Conservation (phyloP, 2,113 vertebrate genomes). For the Regulus satrapa region DNA sequence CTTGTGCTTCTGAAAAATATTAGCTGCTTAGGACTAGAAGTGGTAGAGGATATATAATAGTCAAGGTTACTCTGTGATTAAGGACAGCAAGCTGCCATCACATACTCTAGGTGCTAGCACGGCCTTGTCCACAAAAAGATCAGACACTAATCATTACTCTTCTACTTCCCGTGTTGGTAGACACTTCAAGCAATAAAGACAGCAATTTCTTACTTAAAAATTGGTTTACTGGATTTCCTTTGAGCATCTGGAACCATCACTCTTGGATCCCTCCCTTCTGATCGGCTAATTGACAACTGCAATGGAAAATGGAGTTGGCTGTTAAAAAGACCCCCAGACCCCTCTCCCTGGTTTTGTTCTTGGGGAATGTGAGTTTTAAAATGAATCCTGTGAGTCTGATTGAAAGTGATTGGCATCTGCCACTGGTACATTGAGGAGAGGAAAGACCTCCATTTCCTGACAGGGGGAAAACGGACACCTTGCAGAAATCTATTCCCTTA, state of each 20-base stretch:
- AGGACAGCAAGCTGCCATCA: conserved; percentile 5
- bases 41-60: conserved; percentile 19
- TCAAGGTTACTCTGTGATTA: conserved; percentile 54
- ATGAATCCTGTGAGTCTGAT: conserved; percentile 52
- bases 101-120: neutral
- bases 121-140: conserved; percentile 13
- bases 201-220: conserved; percentile 60
- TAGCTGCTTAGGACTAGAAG: conserved; percentile 13
- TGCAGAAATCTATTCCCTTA: neutral
- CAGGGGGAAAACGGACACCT: neutral
- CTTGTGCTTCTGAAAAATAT: conserved; percentile 4
- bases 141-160: conserved; percentile 59
- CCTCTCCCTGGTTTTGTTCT: neutral
- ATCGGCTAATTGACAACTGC: conserved; percentile 54
- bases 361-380: conserved; percentile 38
- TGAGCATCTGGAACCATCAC: conserved; percentile 15
- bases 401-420: conserved; percentile 63
- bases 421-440: neutral
- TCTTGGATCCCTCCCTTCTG: conserved; percentile 17
- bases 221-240: conserved; percentile 63
- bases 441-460: neutral
- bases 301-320: conserved; percentile 16
- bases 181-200: conserved; percentile 20
- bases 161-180: conserved; percentile 45
- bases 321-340: neutral